Evolutionary conservation across 2,797 vertebrate genomes (phyloP).

Genomic region (Gouania willdenowi): DNA sequence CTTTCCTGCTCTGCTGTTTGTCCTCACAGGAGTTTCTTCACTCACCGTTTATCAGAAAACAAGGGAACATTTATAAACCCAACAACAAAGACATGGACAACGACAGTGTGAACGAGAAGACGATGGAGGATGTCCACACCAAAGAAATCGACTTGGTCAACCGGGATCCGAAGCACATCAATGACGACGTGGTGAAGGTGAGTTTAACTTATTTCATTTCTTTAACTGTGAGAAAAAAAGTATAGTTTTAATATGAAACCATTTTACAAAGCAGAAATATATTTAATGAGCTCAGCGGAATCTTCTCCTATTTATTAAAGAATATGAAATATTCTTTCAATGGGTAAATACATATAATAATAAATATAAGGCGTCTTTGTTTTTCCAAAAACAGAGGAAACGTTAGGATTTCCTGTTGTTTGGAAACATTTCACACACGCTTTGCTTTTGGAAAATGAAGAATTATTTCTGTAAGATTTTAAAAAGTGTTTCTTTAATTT

Average conservation of each 20-base stretch:
- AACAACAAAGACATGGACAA: conserved; percentile 97
- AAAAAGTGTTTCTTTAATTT: conserved; percentile 38
- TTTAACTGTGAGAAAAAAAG: not conserved
- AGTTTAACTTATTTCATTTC: conserved; percentile 33
- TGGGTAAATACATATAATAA: too few relatives aligned
- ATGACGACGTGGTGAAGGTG: conserved; percentile 96
- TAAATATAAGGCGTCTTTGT: too few relatives aligned
- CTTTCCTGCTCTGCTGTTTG: too few relatives aligned
- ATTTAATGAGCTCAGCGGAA: too few relatives aligned
- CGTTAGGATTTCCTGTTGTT: conserved; percentile 65
- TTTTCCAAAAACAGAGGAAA: conserved; percentile 39
- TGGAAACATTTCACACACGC: conserved; percentile 19
- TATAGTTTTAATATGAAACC: too few relatives aligned
- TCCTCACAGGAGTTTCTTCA: conserved; percentile 89
- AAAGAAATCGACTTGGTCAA: conserved; percentile 98
- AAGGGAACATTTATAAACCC: conserved; percentile 98
- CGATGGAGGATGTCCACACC: conserved; percentile 87
- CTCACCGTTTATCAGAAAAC: conserved; percentile 89
- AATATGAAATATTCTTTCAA: too few relatives aligned
- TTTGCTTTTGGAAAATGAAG: conserved; percentile 6
- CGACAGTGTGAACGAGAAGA: conserved; percentile 87
- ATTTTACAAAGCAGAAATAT: too few relatives aligned
- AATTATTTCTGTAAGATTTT: conserved; percentile 41
- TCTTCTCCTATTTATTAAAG: too few relatives aligned
- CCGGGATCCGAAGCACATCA: conserved; percentile 91